Base-by-base conservation (phyloP, 2,888 invertebrate species). In the Cephus pulcher region DNA sequence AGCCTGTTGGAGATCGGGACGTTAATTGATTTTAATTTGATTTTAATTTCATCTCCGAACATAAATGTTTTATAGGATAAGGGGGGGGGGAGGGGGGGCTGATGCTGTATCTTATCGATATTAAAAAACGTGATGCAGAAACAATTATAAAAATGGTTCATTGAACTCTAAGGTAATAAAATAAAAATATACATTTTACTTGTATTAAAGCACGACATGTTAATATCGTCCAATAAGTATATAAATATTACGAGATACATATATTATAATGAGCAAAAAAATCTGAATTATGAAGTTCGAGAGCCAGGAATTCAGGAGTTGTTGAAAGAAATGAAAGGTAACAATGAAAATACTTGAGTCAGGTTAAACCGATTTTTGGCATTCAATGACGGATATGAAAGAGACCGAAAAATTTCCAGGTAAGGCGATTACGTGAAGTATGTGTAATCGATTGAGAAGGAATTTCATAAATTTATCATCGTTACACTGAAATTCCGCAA, bases 21-120 rank as follows among this genome's bases (percentile, higher is more conserved):
- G 81, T 83, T 83, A 84, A 82, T 80, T 83, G 79, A 80, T 81
- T 80, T 78, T 71, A 77, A 83, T 83, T 80, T 81, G 74, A 81
- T 80, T 84, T 80, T 75, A 81, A 82, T 82, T 83, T 77, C 34
- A 82, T 81, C 81, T 74, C 56, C 6, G 56, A 56, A 23, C 56
- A 40, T 23, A 40, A 40, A 40, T 40, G 15, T 40, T 40, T 15
- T 23, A 40, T 23, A 40, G 23, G 23, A 40, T 15, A 40, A 40
- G 4, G 37, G 4, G 34, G 12, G 0, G 3, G 35, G 11, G 35
- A 30, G 30, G 12, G 3, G 3, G 6, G 2, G 6, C 6, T 6
- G 40, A 40, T 40, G 6, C 40, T 40, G 15, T 1, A 1, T 23
- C 6, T 40, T 40, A 15, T 40, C 40, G 15, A 40, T 40, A 40